These are phyloP conservation scores for Enchytraeus crypticus DNA, from an alignment of 2,888 invertebrate genomes.

Conservation along the genomic window DNA sequence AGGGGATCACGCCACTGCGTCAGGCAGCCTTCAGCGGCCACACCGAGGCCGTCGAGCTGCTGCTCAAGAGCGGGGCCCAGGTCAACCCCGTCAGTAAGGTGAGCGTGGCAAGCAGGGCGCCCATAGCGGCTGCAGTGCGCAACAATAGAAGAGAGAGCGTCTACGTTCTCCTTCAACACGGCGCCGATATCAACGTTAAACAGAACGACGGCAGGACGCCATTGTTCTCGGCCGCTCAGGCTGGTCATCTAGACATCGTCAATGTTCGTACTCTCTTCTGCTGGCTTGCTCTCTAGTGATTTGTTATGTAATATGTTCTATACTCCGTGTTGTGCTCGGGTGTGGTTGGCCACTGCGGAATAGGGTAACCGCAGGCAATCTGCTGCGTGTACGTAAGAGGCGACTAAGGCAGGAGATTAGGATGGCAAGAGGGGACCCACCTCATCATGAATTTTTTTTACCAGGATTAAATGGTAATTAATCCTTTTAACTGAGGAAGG, in stretches of 20 bases:
- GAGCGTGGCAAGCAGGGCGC: background rate
- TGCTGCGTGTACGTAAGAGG: too few relatives aligned
- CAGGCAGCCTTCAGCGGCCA: slow-evolving; percentile 2
- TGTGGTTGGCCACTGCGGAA: too few relatives aligned
- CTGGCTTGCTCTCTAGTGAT: too few relatives aligned
- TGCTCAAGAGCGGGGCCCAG: background rate
- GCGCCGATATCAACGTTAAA: slow-evolving; percentile 1
- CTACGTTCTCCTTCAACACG: background rate
- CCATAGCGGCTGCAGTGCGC: background rate
- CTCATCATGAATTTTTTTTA: too few relatives aligned
- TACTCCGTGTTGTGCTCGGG: too few relatives aligned
- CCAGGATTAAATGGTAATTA: too few relatives aligned
- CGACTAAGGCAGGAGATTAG: too few relatives aligned
- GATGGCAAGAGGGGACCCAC: too few relatives aligned
- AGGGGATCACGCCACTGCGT: background rate
- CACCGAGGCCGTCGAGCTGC: background rate
- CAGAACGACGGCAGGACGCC: slow-evolving; percentile 1
- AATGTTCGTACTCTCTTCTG: too few relatives aligned
- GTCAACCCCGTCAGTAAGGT: background rate
- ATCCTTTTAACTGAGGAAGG: too few relatives aligned
- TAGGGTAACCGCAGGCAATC: too few relatives aligned
- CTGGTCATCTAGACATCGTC: slow-evolving; percentile 2
- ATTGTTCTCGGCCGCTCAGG: slow-evolving; percentile 4
- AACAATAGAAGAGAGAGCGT: background rate
- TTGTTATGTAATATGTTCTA: too few relatives aligned